A percentile compares a stretch with the other conserved stretches of the same genome.
Evolutionary conservation across 2,113 vertebrate species (phyloP).

Genomic region (Danionella cerebrum): DNA sequence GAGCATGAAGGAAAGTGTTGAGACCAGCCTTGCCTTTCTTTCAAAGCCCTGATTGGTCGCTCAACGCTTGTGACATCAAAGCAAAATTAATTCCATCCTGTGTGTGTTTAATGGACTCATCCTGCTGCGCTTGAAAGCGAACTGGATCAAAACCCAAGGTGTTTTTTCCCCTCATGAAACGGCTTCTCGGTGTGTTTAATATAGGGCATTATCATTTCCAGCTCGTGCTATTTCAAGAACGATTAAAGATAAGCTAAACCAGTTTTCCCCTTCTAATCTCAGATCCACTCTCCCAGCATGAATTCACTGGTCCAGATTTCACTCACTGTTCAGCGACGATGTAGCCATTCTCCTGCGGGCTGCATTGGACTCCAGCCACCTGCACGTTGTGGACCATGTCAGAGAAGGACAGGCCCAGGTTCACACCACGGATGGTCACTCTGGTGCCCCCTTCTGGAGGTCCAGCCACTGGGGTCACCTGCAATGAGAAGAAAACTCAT

Average conservation of each 20-base stretch:
- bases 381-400: conserved; percentile 87
- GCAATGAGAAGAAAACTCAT: conserved; percentile 8
- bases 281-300: neutral
- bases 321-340: conserved; percentile 94
- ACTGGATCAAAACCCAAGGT: neutral
- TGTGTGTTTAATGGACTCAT: neutral
- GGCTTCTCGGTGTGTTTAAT: neutral
- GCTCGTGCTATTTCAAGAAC: neutral
- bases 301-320: neutral
- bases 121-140: conserved; percentile 1
- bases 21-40: neutral
- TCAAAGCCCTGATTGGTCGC: conserved; percentile 12
- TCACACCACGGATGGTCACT: conserved; percentile 89
- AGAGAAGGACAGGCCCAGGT: conserved; percentile 88
- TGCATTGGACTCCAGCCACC: conserved; percentile 87
- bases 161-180: neutral
- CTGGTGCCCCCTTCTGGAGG: conserved; percentile 90
- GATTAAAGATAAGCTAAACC: conserved; percentile 21
- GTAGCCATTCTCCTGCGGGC: conserved; percentile 82
- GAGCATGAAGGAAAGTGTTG: conserved; percentile 1
- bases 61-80: neutral
- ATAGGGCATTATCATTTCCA: conserved; percentile 11
- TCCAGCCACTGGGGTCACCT: conserved; percentile 91
- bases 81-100: neutral
- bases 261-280: neutral